Base-by-base conservation (phyloP, 1,140 invertebrate genomes). In the Diorhabda sublineata region DNA sequence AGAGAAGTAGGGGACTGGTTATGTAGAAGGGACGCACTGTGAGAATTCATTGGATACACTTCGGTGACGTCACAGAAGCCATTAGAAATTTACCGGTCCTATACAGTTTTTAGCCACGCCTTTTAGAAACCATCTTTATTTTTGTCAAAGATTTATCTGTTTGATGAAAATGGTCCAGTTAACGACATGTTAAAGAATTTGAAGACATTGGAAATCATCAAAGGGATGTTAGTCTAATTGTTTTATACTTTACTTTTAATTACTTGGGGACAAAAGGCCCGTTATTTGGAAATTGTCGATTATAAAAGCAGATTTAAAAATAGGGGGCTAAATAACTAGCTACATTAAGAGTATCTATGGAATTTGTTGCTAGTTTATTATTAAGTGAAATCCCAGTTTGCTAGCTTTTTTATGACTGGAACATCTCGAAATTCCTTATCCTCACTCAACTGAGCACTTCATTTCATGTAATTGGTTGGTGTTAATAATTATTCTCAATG, bases 81-180 rank as follows among this genome's bases (percentile, higher is more conserved):
- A 73, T 73, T 73, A 73, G 64, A 65, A 73, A 73, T 71, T 71
- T 71, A 66, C 69, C 69, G 72, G 72, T 60, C 62, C 72, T 47
- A 66, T 61, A 47, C 5, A 8, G 59, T 8, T 41, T 52, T 69
- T 26, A 26, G 64, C 68, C 61, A 42, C 72, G 67, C 72, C 72
- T 69, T 42, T 58, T 42, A 43, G 64, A 58, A 65, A 65, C 64
- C 64, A 65, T 65, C 56, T 61, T 42, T 45, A 68, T 67, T 64
- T 69, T 57, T 58, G 43, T 66, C 42, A 52, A 11, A 57, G 11
- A 26, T 42, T 65, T 11, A 56, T 58, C 43, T 7, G 44, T 58
- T 61, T 61, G 61, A 43, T 45, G 61, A 56, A 56, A 68, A 68
- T 68, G 45, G 47, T 44, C 44, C 9, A 44, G n/a, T 62, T 62